Percentiles rank a stretch among this genome's conserved stretches.
Evolutionary conservation across 1,140 invertebrate species (phyloP).

Genomic region (Aplysia californica): DNA sequence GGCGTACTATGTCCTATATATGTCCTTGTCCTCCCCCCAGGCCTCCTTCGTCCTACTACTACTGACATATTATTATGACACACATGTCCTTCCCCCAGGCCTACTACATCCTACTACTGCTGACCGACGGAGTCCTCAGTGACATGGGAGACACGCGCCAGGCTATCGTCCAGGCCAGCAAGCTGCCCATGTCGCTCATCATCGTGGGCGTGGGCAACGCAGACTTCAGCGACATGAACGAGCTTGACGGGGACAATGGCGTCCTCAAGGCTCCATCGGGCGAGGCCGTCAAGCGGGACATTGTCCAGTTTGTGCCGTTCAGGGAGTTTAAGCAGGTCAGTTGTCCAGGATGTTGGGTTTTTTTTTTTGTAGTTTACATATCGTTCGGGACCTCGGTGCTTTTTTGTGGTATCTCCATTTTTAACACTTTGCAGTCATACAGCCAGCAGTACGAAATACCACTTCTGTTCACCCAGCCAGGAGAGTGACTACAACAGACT

Average conservation of each 20-base stretch:
- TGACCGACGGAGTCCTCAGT: constrained; percentile 78
- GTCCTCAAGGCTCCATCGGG: constrained; percentile 64
- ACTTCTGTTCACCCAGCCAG: too few relatives aligned
- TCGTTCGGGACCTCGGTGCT: background rate
- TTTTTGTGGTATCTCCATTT: background rate
- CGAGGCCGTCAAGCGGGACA: constrained; percentile 70
- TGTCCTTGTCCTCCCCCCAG: too few relatives aligned
- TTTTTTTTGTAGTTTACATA: background rate
- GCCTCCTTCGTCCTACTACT: too few relatives aligned
- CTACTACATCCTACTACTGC: constrained; percentile 76
- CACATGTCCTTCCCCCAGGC: too few relatives aligned
- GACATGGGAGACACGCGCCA: constrained; percentile 76
- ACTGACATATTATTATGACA: too few relatives aligned
- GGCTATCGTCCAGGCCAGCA: constrained; percentile 71
- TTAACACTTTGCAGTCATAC: too few relatives aligned
- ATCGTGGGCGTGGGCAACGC: constrained; percentile 75
- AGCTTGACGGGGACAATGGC: constrained; percentile 72
- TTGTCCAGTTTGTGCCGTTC: constrained; percentile 75
- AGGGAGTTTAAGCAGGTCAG: constrained; percentile 66
- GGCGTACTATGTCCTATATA: too few relatives aligned
- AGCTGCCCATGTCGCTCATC: constrained; percentile 73
- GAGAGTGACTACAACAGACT: too few relatives aligned
- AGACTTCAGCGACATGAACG: constrained; percentile 73
- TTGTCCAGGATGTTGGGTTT: background rate
- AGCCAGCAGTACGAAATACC: too few relatives aligned